Evolutionary conservation across 2,113 vertebrate genomes (phyloP).

Genomic region (Xiphias gladius): DNA sequence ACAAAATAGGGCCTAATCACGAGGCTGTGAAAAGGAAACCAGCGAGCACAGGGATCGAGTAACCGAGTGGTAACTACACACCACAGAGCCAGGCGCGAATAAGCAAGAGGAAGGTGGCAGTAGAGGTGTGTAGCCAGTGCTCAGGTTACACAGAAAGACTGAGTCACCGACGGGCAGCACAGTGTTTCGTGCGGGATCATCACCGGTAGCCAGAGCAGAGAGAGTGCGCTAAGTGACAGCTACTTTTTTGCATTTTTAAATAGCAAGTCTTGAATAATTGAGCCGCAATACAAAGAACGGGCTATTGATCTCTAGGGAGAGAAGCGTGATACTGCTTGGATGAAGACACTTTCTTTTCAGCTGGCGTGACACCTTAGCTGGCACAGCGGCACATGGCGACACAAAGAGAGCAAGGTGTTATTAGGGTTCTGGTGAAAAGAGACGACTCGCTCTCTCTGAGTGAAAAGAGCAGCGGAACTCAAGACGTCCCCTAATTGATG

Average conservation of each 20-base stretch:
- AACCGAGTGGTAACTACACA: constrained; percentile 80
- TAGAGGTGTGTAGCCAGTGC: constrained; percentile 59
- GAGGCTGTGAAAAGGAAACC: constrained; percentile 82
- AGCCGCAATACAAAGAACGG: constrained; percentile 75
- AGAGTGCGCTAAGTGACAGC: constrained; percentile 85
- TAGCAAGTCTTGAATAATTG: constrained; percentile 79
- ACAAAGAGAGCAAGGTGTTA: constrained; percentile 70
- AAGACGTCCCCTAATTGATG: constrained; percentile 73
- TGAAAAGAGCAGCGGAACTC: constrained; percentile 73
- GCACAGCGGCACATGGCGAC: constrained; percentile 70
- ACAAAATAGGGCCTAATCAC: constrained; percentile 78
- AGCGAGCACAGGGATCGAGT: constrained; percentile 67
- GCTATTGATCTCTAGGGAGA: constrained; percentile 76
- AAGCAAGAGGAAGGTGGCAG: constrained; percentile 74
- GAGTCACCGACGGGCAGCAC: constrained; percentile 84
- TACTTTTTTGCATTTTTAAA: constrained; percentile 84
- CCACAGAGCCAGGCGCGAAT: constrained; percentile 49
- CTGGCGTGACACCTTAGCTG: constrained; percentile 81
- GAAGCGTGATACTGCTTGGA: constrained; percentile 76
- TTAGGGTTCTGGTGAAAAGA: constrained; percentile 66
- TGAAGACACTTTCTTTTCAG: constrained; percentile 88
- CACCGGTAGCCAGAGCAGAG: constrained; percentile 67
- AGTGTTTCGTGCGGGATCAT: constrained; percentile 67
- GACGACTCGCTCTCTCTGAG: constrained; percentile 64
- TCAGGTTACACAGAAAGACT: constrained; percentile 88